Evolutionary conservation across 1,140 invertebrate species (phyloP), one percentile per base, ranked within the genome.

Genomic region (Palaemon carinicauda): DNA sequence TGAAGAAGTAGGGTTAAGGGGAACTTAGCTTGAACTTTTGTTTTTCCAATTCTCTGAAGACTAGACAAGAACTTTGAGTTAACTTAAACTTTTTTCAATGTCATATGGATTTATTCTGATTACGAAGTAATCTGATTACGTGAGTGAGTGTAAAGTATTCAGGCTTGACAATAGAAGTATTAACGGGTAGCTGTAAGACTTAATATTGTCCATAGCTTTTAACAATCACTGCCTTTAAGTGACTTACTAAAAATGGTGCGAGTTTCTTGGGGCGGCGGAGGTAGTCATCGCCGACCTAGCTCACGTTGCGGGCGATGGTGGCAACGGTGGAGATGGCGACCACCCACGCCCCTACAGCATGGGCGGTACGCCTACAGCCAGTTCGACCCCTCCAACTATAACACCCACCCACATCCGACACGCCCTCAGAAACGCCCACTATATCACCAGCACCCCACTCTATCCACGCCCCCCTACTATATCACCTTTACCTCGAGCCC

Each of bases 331-430:
- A 15, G 83, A 80, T 10, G 83, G 83, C 2, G 27, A 71, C 24
- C 83, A 80, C 83, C 9, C 54, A n/a, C n/a, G 56, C 41, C 83
- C 83, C 27, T 7, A 65, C 27, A 80, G 54, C 77, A 75, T 65
- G 3, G 24, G 31, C 56, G 51, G 60, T 17, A 80, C 83, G 21
- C 56, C 83, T 50, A 80, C 33, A 9, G 33, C 83, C 53, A 60
- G 27, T 19, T 53, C 81, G 15, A 74, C 71, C 33, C 50, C 77
- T 17, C 56, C 53, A 24, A 69, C 60, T 12, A 29, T 69, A 21
- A 86, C 88, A 50, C 82, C 88, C 82, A 88, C 88, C n/a, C 12
- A 77, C 88, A 60, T 88, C 88, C 14, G 88, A 80, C 65, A 86
- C 88, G 29, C 88, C 83, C 54, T 84, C 84, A 0, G 77, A 84